These are phyloP conservation scores for Onchidella celtica DNA, from an alignment of 2,888 invertebrate species.

Conservation along the genomic window DNA sequence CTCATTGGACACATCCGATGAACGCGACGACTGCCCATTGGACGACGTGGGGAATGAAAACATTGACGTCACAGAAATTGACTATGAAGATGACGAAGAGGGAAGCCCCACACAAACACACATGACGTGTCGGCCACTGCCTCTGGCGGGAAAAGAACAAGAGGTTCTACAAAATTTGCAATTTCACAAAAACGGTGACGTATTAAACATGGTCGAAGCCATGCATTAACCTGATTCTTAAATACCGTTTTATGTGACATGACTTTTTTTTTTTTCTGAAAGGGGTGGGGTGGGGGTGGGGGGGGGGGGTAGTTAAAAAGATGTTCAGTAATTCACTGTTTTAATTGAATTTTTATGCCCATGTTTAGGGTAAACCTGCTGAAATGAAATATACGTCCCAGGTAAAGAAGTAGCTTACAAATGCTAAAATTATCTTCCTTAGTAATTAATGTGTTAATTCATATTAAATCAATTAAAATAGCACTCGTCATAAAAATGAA, in stretches of 20 bases:
- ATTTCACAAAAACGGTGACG: constrained; percentile 45
- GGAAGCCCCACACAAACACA: constrained; percentile 20
- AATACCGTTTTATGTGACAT: neutral
- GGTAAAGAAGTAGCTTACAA: too few relatives aligned
- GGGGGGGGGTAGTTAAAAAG: too few relatives aligned
- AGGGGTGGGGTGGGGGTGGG: neutral
- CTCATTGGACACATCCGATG: constrained; percentile 44
- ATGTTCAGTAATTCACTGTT: too few relatives aligned
- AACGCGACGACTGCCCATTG: constrained; percentile 41
- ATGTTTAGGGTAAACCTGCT: too few relatives aligned
- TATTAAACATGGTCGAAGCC: constrained; percentile 48
- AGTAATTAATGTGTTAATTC: too few relatives aligned
- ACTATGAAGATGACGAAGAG: constrained; percentile 46
- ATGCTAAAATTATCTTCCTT: too few relatives aligned
- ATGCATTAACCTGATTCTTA: constrained; percentile 36
- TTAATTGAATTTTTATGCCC: too few relatives aligned
- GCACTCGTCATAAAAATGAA: too few relatives aligned
- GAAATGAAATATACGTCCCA: too few relatives aligned
- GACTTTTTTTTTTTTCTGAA: neutral
- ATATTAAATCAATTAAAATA: too few relatives aligned
- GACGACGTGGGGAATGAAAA: constrained; percentile 52
- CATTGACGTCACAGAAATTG: constrained; percentile 54
- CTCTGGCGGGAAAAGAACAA: neutral
- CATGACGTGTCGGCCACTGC: constrained; percentile 1
- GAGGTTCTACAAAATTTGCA: constrained; percentile 45